A percentile compares a stretch with the other conserved stretches of the same genome.
These are phyloP conservation scores for Phycodurus eques DNA, from an alignment of 2,113 vertebrate species.

Conservation along the genomic window DNA sequence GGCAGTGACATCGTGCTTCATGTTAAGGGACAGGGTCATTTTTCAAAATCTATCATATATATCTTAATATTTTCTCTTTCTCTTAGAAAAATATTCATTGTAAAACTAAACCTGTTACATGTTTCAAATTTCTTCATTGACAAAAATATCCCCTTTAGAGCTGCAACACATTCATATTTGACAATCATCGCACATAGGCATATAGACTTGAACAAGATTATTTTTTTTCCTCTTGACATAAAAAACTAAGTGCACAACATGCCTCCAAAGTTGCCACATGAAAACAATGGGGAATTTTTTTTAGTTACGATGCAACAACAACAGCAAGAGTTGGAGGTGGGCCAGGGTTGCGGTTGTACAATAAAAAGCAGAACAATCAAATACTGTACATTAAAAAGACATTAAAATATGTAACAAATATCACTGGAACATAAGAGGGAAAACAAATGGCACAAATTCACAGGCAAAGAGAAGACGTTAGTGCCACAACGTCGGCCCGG, in stretches of 20 bases:
- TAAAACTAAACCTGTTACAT: constrained; percentile 68
- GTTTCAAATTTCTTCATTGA: constrained; percentile 71
- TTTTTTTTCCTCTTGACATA: constrained; percentile 51
- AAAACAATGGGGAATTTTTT: constrained; percentile 46
- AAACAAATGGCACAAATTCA: constrained; percentile 73
- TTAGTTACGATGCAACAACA: constrained; percentile 60
- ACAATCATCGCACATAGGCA: constrained; percentile 75
- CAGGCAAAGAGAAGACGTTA: constrained; percentile 70
- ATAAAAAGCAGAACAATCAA: constrained; percentile 64
- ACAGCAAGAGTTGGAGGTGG: constrained; percentile 65
- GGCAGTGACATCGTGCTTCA: constrained; percentile 74
- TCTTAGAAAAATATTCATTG: constrained; percentile 78
- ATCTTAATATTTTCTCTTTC: constrained; percentile 51
- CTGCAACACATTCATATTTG: constrained; percentile 76
- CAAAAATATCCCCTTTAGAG: constrained; percentile 76
- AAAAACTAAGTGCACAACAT: constrained; percentile 74
- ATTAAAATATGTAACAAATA: constrained; percentile 62
- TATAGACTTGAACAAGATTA: constrained; percentile 50
- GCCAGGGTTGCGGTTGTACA: constrained; percentile 34
- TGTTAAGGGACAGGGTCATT: constrained; percentile 64
- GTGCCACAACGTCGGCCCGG: constrained; percentile 51
- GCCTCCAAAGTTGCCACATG: constrained; percentile 76
- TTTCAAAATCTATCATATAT: constrained; percentile 27
- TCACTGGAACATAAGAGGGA: constrained; percentile 61
- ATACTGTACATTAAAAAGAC: constrained; percentile 40